phyloP scores from a whole-genome alignment of 2,797 vertebrate species.

The Cirrhinus mrigala region DNA sequence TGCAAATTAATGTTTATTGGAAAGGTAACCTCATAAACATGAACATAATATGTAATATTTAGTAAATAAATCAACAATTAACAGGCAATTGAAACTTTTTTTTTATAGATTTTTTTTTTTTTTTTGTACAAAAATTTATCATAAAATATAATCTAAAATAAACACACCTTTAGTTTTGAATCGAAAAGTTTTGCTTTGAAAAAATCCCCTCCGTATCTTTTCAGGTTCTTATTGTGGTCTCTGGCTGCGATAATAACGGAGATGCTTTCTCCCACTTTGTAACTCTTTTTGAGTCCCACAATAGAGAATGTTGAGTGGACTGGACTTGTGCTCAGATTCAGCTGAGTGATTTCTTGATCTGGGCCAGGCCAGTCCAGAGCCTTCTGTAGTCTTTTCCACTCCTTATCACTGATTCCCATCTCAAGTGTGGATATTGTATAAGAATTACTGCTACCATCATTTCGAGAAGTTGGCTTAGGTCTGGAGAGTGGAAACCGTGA shows the following conservation, averaged over 20 bases:
- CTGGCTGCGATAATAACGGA: no score
- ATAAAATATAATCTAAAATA: no score
- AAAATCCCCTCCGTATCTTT: no score
- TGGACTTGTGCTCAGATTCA: conserved; percentile 25
- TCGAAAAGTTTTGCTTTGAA: no score
- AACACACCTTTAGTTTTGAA: no score
- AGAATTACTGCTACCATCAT: not conserved
- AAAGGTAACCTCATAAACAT: not conserved
- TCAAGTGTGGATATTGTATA: not conserved
- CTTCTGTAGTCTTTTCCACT: conserved; percentile 31
- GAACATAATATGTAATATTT: not conserved
- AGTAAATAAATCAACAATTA: not conserved
- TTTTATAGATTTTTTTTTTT: no score
- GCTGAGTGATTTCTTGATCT: not conserved
- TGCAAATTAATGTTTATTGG: not conserved
- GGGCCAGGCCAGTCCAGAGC: conserved; percentile 33
- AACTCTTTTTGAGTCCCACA: not conserved
- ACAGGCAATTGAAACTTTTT: not conserved
- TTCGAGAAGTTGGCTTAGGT: not conserved
- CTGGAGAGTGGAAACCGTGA: not conserved
- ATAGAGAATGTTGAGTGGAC: conserved; percentile 29
- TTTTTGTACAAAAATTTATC: no score
- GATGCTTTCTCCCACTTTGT: conserved; percentile 23
- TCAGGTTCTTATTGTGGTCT: no score
- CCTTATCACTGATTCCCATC: conserved; percentile 9